Conservation (phyloP, 2,113 vertebrate species). For the Vanacampus margaritifer region DNA sequence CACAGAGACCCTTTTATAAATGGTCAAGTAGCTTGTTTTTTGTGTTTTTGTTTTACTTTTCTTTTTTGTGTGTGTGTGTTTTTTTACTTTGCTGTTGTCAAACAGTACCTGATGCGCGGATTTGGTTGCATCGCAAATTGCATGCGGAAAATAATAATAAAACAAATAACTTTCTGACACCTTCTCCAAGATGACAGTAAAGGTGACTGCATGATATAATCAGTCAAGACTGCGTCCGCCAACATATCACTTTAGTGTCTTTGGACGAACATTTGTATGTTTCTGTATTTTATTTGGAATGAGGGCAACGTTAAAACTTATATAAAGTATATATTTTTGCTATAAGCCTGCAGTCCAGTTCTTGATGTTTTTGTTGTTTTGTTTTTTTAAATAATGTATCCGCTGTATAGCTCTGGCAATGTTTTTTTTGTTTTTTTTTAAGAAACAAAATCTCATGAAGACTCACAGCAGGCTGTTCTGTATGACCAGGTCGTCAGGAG, state of each 20-base stretch:
- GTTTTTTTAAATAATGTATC: slow-evolving; percentile 62
- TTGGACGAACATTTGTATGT: slow-evolving; percentile 62
- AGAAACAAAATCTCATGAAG: slow-evolving; percentile 30
- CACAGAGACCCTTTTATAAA: slow-evolving; percentile 40
- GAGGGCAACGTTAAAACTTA: slow-evolving; percentile 55
- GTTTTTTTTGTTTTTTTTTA: slow-evolving; percentile 53
- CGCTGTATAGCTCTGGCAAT: slow-evolving; percentile 70
- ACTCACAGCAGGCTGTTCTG: slow-evolving; percentile 47
- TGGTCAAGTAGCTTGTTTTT: slow-evolving; percentile 20
- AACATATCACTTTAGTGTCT: slow-evolving; percentile 67
- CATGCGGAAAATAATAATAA: slow-evolving; percentile 56
- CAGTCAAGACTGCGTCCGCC: slow-evolving; percentile 52
- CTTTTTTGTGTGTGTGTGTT: neutral
- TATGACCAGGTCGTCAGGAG: slow-evolving; percentile 19
- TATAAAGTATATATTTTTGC: slow-evolving; percentile 81
- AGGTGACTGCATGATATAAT: slow-evolving; percentile 68
- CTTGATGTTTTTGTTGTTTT: slow-evolving; percentile 22
- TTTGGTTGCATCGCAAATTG: slow-evolving; percentile 57
- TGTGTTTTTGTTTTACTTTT: slow-evolving; percentile 6
- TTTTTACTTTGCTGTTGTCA: slow-evolving; percentile 43
- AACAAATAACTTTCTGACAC: slow-evolving; percentile 5
- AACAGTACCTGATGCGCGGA: slow-evolving; percentile 52
- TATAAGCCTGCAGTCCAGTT: slow-evolving; percentile 66
- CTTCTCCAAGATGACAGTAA: slow-evolving; percentile 12
- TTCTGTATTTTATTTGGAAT: slow-evolving; percentile 33